Evolutionary conservation across 2,888 invertebrate species (phyloP), one percentile per base, ranked within the genome.

Genomic region (Tetragonula carbonaria): DNA sequence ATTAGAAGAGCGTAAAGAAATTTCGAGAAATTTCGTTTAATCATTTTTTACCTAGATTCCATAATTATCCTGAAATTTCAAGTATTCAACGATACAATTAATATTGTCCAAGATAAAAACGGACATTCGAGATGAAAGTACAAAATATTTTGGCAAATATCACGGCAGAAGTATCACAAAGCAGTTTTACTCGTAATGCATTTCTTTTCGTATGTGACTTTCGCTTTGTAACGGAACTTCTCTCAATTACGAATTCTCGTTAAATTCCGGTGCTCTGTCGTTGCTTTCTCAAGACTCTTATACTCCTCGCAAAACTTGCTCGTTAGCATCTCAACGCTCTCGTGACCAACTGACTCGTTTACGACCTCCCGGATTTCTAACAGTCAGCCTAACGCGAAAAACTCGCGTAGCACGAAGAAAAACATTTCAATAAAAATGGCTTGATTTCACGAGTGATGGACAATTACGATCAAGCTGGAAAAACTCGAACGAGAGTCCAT

Each of bases 261-360:
- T 71, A 50, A 67, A 66, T 80, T 50, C 23, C 45, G 57, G 55
- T 50, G 50, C 77, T 65, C 51, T 65, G 55, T 51, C 33, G 21
- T 51, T 51, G 57, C 51, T 59, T 51, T 57, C 78, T 80, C 50
- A 57, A 77, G 78, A 77, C 63, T 55, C 65, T 77, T 71, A 16
- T 57, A 63, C 50, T 21, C 18, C 11, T 57, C 51, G 50, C 23
- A 51, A 71, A 80, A 57, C 65, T 77, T 21, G 57, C 70, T 80
- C 80, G 65, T 80, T 77, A 80, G 70, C 57, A 45, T 80, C 51
- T 57, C 65, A 77, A 70, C 68, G 53, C n/a, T 66, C 57, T 50
- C 82, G 83, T 84, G 82, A 71, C 63, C 74, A 70, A 74, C 51
- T 23, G 55, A 70, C 45, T 76, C 55, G n/a, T 80, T 77, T 80